These are phyloP conservation scores for Heliothis subflexa DNA, from an alignment of 1,140 invertebrate genomes.

Conservation along the genomic window DNA sequence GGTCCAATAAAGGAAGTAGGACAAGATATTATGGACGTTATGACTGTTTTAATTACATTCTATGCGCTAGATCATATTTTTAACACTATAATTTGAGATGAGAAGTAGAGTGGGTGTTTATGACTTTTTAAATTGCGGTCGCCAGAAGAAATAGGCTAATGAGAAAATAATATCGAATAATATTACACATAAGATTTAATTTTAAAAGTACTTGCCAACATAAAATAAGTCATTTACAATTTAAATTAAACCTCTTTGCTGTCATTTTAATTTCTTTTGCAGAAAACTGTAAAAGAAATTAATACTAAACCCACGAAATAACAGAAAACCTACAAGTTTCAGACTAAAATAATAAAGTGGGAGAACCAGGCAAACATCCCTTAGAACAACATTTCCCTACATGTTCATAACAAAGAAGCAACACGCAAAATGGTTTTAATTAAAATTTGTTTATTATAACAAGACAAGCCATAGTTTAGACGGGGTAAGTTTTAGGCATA, in stretches of 20 bases:
- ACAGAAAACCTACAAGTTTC: neutral
- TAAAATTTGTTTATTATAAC: slow-evolving; percentile 39
- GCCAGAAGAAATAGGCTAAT: neutral
- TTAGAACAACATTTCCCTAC: neutral
- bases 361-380: neutral
- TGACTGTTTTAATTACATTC: slow-evolving; percentile 29
- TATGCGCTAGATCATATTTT: slow-evolving; percentile 34
- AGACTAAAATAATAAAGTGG: neutral
- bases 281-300: neutral
- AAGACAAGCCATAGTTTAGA: slow-evolving; percentile 45
- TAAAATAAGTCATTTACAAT: too few relatives aligned
- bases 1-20: slow-evolving; percentile 40
- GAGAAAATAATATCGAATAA: neutral
- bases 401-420: neutral
- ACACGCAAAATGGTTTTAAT: slow-evolving; percentile 33
- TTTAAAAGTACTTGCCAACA: neutral
- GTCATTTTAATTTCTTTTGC: neutral
- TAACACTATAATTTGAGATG: slow-evolving; percentile 7
- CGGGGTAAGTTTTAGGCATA: slow-evolving; percentile 49
- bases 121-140: neutral
- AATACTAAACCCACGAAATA: neutral
- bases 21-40: slow-evolving; percentile 41
- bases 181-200: too few relatives aligned
- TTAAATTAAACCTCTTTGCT: neutral
- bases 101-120: slow-evolving; percentile 18